Base-by-base conservation (phyloP, 2,888 invertebrate genomes). In the Taenaris catops region DNA sequence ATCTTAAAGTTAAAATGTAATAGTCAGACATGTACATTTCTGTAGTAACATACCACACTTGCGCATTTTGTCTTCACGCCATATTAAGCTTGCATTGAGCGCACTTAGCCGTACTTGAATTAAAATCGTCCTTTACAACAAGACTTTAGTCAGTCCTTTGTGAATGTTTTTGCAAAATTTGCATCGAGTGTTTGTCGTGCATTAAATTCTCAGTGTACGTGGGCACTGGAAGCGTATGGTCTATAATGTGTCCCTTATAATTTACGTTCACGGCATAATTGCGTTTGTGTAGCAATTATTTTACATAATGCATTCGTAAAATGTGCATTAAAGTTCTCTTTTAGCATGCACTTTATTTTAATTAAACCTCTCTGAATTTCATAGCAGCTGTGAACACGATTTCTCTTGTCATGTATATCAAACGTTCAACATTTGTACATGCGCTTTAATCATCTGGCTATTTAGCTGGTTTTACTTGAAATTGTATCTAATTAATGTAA, bases 131-230 rank as follows among this genome's bases (percentile, higher is more conserved):
- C 7, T 31, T 23, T 12, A 12, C 19, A n/a, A 4, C 14, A 4
- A 29, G 14, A 31, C 31, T 31, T 21, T 16, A 16, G 31, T 28
- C n/a, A 8, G 28, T 23, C 16, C 31, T 31, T 23, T 31, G 31
- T 31, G 31, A 16, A 56, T 58, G 58, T 65, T 69, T 63, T 58
- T 51, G 46, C 44, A 58, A 35, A 58, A 70, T 67, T 66, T 65
- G 58, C 63, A 62, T 63, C 50, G 50, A 49, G 59, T 58, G 59
- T 63, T 65, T 41, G 38, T 38, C 25, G 51, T 54, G 52, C 57
- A 60, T 56, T 58, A 66, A 60, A 52, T 53, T 62, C 51, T 44
- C 41, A 38, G 41, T 51, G 51, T 47, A 47, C 42, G 33, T 29
- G 53, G 52, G 44, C 42, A 46, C 57, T 63, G 58, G 56, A 46